Percentiles rank a stretch among this genome's conserved stretches.
These are phyloP conservation scores for Clanis bilineata DNA, from an alignment of 2,888 invertebrate genomes.

Conservation along the genomic window DNA sequence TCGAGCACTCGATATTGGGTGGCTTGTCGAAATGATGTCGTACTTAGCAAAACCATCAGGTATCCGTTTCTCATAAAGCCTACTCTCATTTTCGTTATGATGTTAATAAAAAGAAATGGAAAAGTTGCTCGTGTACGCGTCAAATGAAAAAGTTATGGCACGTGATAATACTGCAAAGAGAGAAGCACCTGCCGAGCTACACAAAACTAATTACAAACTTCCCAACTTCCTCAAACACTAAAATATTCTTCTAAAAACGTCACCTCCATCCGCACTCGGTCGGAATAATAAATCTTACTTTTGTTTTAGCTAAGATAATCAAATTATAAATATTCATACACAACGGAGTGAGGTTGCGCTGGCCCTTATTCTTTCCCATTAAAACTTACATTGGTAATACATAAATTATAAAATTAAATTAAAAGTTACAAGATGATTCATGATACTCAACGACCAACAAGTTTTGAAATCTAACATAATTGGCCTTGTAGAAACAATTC, in stretches of 20 bases:
- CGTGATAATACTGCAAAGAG: slow-evolving; percentile 79
- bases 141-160: slow-evolving; percentile 81
- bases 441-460: background rate
- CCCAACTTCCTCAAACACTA: slow-evolving; percentile 75
- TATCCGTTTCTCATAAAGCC: slow-evolving; percentile 73
- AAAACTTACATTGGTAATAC: slow-evolving; percentile 13
- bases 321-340: slow-evolving; percentile 12
- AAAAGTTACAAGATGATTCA: slow-evolving; percentile 10
- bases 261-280: slow-evolving; percentile 62
- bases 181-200: slow-evolving; percentile 67
- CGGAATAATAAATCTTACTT: slow-evolving; percentile 62
- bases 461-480: background rate
- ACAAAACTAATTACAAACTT: slow-evolving; percentile 79
- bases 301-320: slow-evolving; percentile 36
- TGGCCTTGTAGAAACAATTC: background rate
- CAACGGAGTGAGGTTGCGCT: background rate
- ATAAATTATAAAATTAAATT: slow-evolving; percentile 5
- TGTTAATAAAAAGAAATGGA: slow-evolving; percentile 81
- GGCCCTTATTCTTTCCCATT: slow-evolving; percentile 1
- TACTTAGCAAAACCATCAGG: slow-evolving; percentile 66
- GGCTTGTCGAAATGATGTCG: slow-evolving; percentile 30
- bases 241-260: slow-evolving; percentile 80
- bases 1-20: background rate
- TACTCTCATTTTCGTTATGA: slow-evolving; percentile 78
- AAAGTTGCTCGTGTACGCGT: slow-evolving; percentile 76